Evolutionary conservation across 2,888 invertebrate species (phyloP), one percentile per base, ranked within the genome.

Genomic region (Chrysolina haemoptera): DNA sequence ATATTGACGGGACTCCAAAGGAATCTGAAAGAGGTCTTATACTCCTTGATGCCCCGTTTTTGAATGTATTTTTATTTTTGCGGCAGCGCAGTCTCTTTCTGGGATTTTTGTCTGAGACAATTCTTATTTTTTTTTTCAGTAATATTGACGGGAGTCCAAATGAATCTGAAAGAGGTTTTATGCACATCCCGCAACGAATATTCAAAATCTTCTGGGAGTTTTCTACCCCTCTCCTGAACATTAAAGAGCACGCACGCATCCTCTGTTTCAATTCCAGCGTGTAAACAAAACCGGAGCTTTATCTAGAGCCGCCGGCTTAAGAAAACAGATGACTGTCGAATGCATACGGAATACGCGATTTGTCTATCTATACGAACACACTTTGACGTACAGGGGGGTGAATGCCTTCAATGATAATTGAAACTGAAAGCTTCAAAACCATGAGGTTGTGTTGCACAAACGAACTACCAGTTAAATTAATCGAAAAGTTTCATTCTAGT

Each of bases 301-400:
- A 82, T 80, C 80, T 80, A 83, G 84, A 85, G 85, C 85, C 79
- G 79, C 75, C 67, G 82, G 86, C 86, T 85, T 85, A 85, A 82
- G 85, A 85, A 84, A 86, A 86, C 86, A 86, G 85, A 86, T 86
- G 85, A 85, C 84, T 83, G 83, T 80, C 83, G 84, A 82, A 83
- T 82, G 84, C 84, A 84, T 82, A 74, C 79, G 70, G 83, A 83
- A 83, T 83, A 77, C 76, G 74, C 74, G 78, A 80, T 80, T 76
- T 63, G 77, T n/a, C n/a, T n/a, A n/a, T 48, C 14, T 59, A 55
- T 41, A 68, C 62, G 65, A 59, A 53, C 50, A 53, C 18, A 9
- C 50, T 53, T 18, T 62, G 62, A 48, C 27, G 27, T n/a, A 12
- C 35, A 11, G 35, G 43, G 18, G 48, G 64, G 46, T 41, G 48